Percentiles rank a stretch among this genome's conserved stretches.
phyloP scores from a whole-genome alignment of 2,888 invertebrate genomes.

The Caenorhabditis imperialis region DNA sequence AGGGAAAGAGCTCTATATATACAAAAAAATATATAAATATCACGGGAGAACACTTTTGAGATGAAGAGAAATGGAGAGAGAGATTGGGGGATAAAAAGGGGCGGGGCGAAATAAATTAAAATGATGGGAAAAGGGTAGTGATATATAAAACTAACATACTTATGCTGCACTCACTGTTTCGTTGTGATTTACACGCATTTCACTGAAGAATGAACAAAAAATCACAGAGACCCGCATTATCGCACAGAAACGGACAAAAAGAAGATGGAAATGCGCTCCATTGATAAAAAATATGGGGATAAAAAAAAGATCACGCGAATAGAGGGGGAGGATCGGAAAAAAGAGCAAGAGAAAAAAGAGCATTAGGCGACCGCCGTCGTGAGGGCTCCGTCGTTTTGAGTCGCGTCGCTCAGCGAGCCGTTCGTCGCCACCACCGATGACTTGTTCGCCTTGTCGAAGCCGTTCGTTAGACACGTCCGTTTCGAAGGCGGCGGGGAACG shows the following conservation, averaged over 20 bases:
- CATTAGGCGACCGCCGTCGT: conserved; percentile 52
- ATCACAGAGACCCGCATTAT: conserved; percentile 46
- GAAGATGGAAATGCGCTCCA: conserved; percentile 3
- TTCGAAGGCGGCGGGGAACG: conserved; percentile 56
- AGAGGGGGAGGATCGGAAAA: neutral
- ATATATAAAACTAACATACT: neutral
- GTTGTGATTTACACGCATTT: conserved; percentile 50
- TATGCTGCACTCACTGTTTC: neutral
- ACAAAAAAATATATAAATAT: no score
- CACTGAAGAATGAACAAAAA: conserved; percentile 43
- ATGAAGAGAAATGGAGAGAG: conserved; percentile 1
- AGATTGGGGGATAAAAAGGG: neutral
- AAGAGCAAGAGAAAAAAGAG: neutral
- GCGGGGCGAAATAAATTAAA: neutral
- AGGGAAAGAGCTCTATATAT: no score
- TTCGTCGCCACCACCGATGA: conserved; percentile 31
- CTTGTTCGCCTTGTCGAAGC: conserved; percentile 58
- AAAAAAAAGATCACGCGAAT: conserved; percentile 11
- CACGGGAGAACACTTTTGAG: conserved; percentile 40
- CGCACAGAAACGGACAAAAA: conserved; percentile 37
- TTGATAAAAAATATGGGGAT: neutral
- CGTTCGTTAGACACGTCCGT: conserved; percentile 59
- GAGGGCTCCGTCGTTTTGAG: conserved; percentile 49
- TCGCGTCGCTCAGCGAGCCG: conserved; percentile 35
- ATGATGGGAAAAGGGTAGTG: neutral